These are phyloP conservation scores for Anastrepha obliqua DNA, from an alignment of 1,140 invertebrate genomes.

Conservation along the genomic window DNA sequence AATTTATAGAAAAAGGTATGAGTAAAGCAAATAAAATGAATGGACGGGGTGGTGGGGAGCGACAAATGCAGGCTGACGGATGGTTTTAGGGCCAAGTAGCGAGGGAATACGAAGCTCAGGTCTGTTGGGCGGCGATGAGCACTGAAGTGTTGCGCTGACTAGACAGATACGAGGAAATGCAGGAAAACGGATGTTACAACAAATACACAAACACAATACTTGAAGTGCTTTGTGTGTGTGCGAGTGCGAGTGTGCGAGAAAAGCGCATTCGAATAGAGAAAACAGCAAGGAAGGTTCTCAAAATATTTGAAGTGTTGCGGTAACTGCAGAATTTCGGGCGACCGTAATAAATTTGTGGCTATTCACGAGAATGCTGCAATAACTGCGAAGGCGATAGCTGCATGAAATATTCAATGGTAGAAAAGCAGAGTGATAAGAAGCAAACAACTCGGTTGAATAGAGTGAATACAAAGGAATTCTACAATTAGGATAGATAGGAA, in stretches of 20 bases:
- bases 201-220: not conserved
- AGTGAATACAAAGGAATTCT: slow-evolving; percentile 9
- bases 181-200: not conserved
- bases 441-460: slow-evolving; percentile 33
- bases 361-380: slow-evolving; percentile 13
- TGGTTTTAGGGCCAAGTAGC: not conserved
- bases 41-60: too few species aligned
- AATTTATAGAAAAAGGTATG: not conserved
- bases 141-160: not conserved
- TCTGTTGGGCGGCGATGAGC: not conserved
- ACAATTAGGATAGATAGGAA: slow-evolving; percentile 13
- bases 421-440: not conserved
- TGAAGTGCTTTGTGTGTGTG: not conserved
- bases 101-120: not conserved
- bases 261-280: not conserved
- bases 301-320: slow-evolving; percentile 33
- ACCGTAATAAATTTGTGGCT: slow-evolving; percentile 45
- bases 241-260: not conserved
- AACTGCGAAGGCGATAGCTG: not conserved
- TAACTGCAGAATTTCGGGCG: slow-evolving; percentile 24
- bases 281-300: not conserved
- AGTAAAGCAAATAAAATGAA: too few species aligned
- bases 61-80: not conserved
- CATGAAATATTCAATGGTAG: not conserved
- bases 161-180: not conserved